Evolutionary conservation across 2,113 vertebrate genomes (phyloP).

Genomic region (Phoenicopterus ruber): DNA sequence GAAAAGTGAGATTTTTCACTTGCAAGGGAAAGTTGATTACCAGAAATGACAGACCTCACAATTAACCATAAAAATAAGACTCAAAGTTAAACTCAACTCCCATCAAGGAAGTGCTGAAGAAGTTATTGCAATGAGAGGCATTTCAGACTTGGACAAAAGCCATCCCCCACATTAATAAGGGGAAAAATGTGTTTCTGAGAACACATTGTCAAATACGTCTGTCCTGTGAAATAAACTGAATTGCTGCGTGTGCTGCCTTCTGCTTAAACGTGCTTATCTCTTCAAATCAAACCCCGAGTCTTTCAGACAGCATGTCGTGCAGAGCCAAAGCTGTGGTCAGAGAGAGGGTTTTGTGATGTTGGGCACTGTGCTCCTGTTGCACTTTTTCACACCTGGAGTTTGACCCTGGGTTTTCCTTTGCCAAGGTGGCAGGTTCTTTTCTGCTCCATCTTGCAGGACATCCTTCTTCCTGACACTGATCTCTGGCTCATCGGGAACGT

Average conservation of each 20-base stretch:
- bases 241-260: not conserved
- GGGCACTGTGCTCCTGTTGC: not conserved
- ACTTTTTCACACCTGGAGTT: not conserved
- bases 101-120: not conserved
- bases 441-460: not conserved
- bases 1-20: not conserved
- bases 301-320: not conserved
- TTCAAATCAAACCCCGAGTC: not conserved
- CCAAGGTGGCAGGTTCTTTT: not conserved
- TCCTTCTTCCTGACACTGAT: not conserved
- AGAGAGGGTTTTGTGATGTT: not conserved
- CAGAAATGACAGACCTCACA: not conserved
- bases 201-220: not conserved
- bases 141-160: not conserved
- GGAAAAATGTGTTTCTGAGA: not conserved
- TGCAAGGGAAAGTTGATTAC: not conserved
- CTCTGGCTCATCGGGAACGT: not conserved
- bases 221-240: conserved; percentile 15
- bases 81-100: not conserved
- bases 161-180: not conserved
- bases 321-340: not conserved
- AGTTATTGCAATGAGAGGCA: not conserved
- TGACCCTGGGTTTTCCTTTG: not conserved
- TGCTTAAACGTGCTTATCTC: not conserved
- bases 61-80: not conserved